Base-by-base conservation (phyloP, 2,113 vertebrate species). In the Fulica atra region DNA sequence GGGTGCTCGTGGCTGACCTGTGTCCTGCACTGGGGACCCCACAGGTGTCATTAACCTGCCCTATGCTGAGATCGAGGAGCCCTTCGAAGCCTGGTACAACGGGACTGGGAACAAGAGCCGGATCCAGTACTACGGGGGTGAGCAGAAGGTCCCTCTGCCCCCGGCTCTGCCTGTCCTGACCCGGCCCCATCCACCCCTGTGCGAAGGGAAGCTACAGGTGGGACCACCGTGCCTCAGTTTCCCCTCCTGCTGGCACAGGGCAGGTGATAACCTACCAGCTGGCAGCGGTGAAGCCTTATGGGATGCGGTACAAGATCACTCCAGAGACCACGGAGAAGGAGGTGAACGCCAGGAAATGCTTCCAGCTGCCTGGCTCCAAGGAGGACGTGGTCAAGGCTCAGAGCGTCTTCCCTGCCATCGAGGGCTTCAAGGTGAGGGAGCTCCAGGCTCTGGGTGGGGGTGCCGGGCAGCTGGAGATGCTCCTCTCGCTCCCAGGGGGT, bases 61-160 rank as follows among this genome's bases (percentile, higher is more conserved):
- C 44, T 99, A 98, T 1, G 98, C 98, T 7, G 98, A 99, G 91
- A 98, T 99, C 5, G 96, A 98, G 91, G 98, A 99, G 95, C 99
- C 98, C 4, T 98, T 98, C 40, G 98, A 99, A 93, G 98, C 98
- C 94, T 99, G 98, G 98, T 98, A 98, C 70, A 98, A 99, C 80
- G 65, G 95, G 3, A 81, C 96, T 0, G 97, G 96, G 33, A 97
- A 97, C 36, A 98, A 97, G 86, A 99, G 98, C 92, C 93, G 97
- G 13, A 98, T 98, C 36, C 97, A 99, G 78, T 98, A 98, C 31
- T 98, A 98, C 0, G 93, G 97, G 29, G 97, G 98, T 98, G 48
- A 83, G 92, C 23, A 26, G 71, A 15, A 1, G 6, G 61, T 9
- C 33, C 42, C 7, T 9, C 69, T 8, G 24, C 71, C 16, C 42